Percentiles rank a stretch among this genome's conserved stretches.
These are phyloP conservation scores for Avahi laniger DNA, from an alignment of 2,797 vertebrate genomes.

Conservation along the genomic window DNA sequence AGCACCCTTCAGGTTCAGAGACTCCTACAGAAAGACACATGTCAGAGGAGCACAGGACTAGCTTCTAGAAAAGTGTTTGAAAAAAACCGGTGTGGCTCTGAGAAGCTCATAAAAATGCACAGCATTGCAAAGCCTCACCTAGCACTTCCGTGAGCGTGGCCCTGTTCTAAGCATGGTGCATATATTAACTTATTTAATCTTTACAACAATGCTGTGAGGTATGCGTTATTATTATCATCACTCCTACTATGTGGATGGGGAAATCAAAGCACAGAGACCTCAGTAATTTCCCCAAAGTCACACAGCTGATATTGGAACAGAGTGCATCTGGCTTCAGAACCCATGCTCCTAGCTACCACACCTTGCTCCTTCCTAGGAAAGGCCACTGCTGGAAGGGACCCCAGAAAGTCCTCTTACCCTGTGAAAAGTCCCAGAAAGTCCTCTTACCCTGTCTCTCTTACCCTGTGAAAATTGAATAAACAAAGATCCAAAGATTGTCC, in stretches of 20 bases:
- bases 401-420: neutral
- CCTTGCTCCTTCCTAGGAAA: neutral
- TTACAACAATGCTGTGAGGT: neutral
- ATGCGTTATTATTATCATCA: neutral
- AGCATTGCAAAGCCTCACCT: neutral
- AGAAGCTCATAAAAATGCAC: neutral
- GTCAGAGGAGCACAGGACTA: neutral
- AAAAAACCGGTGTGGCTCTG: neutral
- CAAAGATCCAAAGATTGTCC: neutral
- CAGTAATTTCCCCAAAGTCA: neutral
- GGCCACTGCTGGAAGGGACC: neutral
- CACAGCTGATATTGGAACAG: neutral
- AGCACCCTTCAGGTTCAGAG: neutral
- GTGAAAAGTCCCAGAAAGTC: no score
- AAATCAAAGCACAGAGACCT: neutral
- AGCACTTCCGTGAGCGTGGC: neutral
- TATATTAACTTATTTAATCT: neutral
- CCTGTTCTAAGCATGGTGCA: neutral
- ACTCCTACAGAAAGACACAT: neutral
- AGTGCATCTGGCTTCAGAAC: neutral
- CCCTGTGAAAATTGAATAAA: neutral
- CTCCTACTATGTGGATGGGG: neutral
- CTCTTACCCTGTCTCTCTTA: neutral
- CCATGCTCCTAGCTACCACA: neutral
- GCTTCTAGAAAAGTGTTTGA: neutral